Evolutionary conservation across 2,888 invertebrate genomes (phyloP).

Genomic region (Mylabris sibirica): DNA sequence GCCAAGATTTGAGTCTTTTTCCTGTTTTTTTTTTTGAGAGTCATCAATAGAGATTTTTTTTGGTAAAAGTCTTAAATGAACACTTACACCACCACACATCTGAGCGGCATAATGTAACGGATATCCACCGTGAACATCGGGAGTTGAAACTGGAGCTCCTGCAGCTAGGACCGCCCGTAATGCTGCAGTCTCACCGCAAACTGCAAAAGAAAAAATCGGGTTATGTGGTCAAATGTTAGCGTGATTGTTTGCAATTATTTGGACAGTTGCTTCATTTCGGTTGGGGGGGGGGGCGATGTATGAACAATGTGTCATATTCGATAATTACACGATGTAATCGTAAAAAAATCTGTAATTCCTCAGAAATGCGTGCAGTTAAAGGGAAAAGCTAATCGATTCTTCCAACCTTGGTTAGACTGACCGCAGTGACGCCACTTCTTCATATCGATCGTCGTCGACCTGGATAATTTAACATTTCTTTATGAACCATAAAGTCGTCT

Average conservation of each 20-base stretch:
- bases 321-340: background rate
- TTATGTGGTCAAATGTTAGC: constrained; percentile 15
- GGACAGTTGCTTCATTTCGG: background rate
- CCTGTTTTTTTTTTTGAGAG: constrained; percentile 42
- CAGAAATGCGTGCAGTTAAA: background rate
- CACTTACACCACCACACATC: constrained; percentile 82
- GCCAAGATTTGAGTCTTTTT: constrained; percentile 67
- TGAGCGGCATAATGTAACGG: constrained; percentile 98
- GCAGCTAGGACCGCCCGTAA: constrained; percentile 83
- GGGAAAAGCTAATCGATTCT: constrained; percentile 22
- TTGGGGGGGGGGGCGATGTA: too few relatives aligned
- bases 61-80: background rate
- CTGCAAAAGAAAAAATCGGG: constrained; percentile 63
- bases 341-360: background rate
- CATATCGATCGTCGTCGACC: constrained; percentile 12
- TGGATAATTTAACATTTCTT: background rate
- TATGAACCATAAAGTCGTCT: background rate
- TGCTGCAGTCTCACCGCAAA: constrained; percentile 92
- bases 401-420: constrained; percentile 30
- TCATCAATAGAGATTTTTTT: background rate
- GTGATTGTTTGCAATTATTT: background rate
- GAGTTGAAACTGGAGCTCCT: constrained; percentile 86
- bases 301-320: background rate
- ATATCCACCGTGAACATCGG: constrained; percentile 94
- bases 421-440: constrained; percentile 31